Evolutionary conservation across 2,888 invertebrate species (phyloP), one percentile per base, ranked within the genome.

Genomic region (Poecilobothrus nobilitatus): DNA sequence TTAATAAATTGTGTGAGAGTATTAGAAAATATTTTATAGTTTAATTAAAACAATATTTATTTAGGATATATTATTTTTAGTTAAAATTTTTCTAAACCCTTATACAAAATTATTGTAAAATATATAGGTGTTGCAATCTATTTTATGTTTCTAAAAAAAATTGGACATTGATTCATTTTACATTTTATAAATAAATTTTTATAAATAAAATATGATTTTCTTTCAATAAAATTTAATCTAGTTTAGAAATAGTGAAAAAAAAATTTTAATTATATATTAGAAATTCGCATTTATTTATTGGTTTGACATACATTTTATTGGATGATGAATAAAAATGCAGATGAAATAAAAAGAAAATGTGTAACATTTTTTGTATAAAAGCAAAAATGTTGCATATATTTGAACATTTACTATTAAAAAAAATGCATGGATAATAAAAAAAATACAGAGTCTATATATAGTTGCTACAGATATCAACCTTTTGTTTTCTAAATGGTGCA

Each of bases 271-370:
- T 4, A 37, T 12, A 10, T 10, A 33, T 53, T 53, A 18, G 6
- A 63, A 21, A 63, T 27, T 63, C 63, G 63, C 12, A 63, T 63
- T 63, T 63, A 63, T 63, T 63, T 63, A 27, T 27, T 63, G 20
- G 27, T 63, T 63, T 63, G 63, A 27, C 63, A 63, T 63, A 63
- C 63, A 63, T 53, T 53, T 53, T 53, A 53, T 53, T 53, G 53
- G 53, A 27, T n/a, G 53, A 18, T n/a, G 15, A 18, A 53, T 18
- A 27, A 27, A 2, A 5, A 27, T 27, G 27, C 27, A 4, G 5
- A 27, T 27, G 27, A 53, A 53, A 3, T 18, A 53, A 15, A 18
- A 53, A 53, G 18, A 37, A 15, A 53, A 53, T n/a, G 53, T 41
- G 2, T 18, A 37, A 53, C 53, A 53, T 15, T 12, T 6, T 18